A percentile compares a stretch with the other conserved stretches of the same genome.
Evolutionary conservation across 1,140 invertebrate genomes (phyloP).

Genomic region (Diuraphis noxia): DNA sequence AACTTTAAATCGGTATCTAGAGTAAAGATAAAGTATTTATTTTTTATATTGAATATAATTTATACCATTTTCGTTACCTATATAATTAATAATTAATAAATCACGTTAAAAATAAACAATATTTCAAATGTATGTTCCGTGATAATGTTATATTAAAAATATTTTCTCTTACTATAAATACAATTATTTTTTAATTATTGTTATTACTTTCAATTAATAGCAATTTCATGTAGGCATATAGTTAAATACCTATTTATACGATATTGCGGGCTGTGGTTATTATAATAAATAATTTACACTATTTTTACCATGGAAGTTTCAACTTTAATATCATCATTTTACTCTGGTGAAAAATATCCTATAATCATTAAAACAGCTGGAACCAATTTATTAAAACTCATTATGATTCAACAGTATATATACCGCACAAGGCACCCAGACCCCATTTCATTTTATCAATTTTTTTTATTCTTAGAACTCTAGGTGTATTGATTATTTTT

Average conservation of each 20-base stretch:
- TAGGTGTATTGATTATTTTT: conserved; percentile 53
- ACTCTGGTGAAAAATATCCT: not conserved
- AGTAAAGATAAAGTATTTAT: not conserved
- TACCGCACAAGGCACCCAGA: conserved; percentile 20
- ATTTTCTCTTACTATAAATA: not conserved
- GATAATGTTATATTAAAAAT: not conserved
- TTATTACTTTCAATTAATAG: not conserved
- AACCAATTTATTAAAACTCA: conserved; percentile 51
- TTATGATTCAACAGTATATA: conserved; percentile 42
- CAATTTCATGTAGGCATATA: not conserved
- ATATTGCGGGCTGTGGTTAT: not conserved
- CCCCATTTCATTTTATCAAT: conserved; percentile 49
- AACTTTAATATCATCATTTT: conserved; percentile 1
- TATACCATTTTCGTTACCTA: not conserved
- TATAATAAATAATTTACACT: not conserved
- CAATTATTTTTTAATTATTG: not conserved
- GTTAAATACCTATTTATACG: no score
- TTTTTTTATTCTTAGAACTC: conserved; percentile 41
- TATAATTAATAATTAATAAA: not conserved
- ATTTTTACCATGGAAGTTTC: conserved; percentile 13
- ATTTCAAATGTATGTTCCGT: not conserved
- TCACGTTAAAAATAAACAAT: not conserved
- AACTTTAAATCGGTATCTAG: not conserved
- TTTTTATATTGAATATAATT: not conserved
- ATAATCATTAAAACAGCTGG: conserved; percentile 51